Percentiles rank a stretch among this genome's conserved stretches.
Conservation (phyloP, 2,888 invertebrate genomes). For the Amphipoea lucens region DNA sequence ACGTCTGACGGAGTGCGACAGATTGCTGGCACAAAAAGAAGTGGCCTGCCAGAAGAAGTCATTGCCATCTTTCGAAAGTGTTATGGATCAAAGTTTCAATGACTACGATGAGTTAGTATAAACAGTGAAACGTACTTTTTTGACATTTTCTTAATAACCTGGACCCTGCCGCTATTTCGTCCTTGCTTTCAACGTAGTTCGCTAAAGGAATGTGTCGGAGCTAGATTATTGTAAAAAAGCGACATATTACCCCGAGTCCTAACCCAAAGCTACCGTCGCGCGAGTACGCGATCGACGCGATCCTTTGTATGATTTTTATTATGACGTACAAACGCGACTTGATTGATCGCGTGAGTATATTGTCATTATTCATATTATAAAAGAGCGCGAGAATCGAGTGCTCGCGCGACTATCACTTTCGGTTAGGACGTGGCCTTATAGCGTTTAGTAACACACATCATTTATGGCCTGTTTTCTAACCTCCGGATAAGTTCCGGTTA, state of each 20-base stretch:
- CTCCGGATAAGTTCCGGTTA: neutral
- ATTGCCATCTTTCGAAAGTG: slow-evolving; percentile 77
- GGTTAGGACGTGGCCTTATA: neutral
- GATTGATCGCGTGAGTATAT: too few relatives aligned
- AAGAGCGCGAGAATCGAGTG: neutral
- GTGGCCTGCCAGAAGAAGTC: slow-evolving; percentile 74
- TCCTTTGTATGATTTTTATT: neutral
- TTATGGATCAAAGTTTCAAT: slow-evolving; percentile 83
- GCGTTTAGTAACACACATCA: slow-evolving; percentile 3
- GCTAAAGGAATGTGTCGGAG: slow-evolving; percentile 21
- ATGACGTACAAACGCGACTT: neutral
- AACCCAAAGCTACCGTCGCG: neutral
- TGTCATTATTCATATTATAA: neutral
- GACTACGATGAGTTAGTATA: slow-evolving; percentile 83
- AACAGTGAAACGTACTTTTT: slow-evolving; percentile 24
- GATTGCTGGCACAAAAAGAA: slow-evolving; percentile 83
- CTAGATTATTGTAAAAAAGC: slow-evolving; percentile 54
- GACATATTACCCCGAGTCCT: neutral
- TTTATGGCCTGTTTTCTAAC: neutral
- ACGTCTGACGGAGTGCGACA: slow-evolving; percentile 85
- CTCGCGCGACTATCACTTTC: neutral
- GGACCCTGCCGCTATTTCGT: slow-evolving; percentile 56
- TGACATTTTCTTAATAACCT: slow-evolving; percentile 19
- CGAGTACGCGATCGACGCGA: neutral
- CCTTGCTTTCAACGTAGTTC: slow-evolving; percentile 51